Base-by-base conservation (phyloP, 2,888 invertebrate species). In the Drosophila colorata region DNA sequence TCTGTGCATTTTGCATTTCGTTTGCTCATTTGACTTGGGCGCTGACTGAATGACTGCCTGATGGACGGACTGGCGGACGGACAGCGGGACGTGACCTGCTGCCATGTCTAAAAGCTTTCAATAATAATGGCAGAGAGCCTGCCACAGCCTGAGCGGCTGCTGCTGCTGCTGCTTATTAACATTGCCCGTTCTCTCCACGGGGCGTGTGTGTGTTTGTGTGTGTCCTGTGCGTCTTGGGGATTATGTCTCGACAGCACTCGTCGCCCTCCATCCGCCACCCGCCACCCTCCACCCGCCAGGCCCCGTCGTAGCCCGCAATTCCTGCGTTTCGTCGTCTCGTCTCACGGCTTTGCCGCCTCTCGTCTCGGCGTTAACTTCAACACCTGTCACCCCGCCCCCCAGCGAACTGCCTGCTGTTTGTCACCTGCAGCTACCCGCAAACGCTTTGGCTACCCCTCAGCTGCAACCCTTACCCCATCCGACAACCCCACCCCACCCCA, bases 71-170 rank as follows among this genome's bases (percentile, higher is more conserved):
- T 40, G 58, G 6, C 59, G 48, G 60, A 35, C 53, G 52, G 59
- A 20, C 23, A 43, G 16, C 16, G 58, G 56, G 60, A 65, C 83
- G 83, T 88, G 88, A 83, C 83, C 80, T 74, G 88, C 72, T 72
- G 88, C 69, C 77, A 74, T 72, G 74, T 88, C 87, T 72, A 88
- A 82, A 86, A 88, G 88, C 84, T 88, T 83, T 83, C 88, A 88
- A 83, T 88, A 86, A 83, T 86, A 88, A 88, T 72, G 69, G 52
- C 49, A 55, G 25, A 9, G 33, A 53, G 37, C 18, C 44, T 49
- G 48, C 48, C 23, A 51, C 47, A 51, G 57, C 41, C 55, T 11
- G 40, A 44, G 69, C 43, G 65, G 49, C 13, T 37, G n/a, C 18
- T 37, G n/a, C 18, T 25, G 25, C 35, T 55, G 48, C 49, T 64